A percentile compares a stretch with the other conserved stretches of the same genome.
phyloP scores from a whole-genome alignment of 2,797 vertebrate species.

The Epinephelus malabaricus region DNA sequence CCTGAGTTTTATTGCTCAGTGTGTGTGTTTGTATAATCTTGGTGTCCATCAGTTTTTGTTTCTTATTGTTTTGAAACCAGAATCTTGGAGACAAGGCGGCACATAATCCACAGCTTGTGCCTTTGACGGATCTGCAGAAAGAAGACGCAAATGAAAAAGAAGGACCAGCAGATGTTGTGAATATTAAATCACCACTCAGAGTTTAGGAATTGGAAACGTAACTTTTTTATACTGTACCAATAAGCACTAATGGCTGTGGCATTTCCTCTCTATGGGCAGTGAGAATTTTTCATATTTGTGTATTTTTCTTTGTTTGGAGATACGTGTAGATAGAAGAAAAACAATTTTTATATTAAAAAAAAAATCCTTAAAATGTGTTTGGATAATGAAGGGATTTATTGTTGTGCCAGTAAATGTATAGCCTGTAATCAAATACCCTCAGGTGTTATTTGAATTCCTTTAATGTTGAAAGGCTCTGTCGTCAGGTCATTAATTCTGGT shows the following conservation, averaged over 20 bases:
- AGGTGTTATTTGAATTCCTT: slow-evolving; percentile 24
- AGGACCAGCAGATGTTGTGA: slow-evolving; percentile 6
- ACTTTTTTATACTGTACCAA: neutral
- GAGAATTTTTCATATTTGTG: neutral
- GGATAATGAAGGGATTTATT: neutral
- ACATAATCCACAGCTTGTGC: slow-evolving; percentile 46
- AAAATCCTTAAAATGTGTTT: neutral
- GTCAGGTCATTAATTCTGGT: slow-evolving; percentile 31
- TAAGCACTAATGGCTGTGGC: neutral
- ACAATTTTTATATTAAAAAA: neutral
- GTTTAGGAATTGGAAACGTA: neutral
- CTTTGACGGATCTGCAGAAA: slow-evolving; percentile 46
- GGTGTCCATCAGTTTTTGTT: neutral
- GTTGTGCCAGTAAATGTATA: neutral
- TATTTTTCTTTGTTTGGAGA: neutral
- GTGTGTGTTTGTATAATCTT: neutral
- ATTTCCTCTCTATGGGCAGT: neutral
- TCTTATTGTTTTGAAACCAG: neutral
- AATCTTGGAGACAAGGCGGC: slow-evolving; percentile 2
- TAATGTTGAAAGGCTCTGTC: slow-evolving; percentile 36
- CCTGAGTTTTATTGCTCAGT: neutral
- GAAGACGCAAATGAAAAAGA: slow-evolving; percentile 22
- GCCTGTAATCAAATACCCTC: neutral
- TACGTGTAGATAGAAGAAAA: neutral
- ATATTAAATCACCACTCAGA: slow-evolving; percentile 5